Base-by-base conservation (phyloP, 2,797 vertebrate genomes). In the Heteromormyrus szaboi region DNA sequence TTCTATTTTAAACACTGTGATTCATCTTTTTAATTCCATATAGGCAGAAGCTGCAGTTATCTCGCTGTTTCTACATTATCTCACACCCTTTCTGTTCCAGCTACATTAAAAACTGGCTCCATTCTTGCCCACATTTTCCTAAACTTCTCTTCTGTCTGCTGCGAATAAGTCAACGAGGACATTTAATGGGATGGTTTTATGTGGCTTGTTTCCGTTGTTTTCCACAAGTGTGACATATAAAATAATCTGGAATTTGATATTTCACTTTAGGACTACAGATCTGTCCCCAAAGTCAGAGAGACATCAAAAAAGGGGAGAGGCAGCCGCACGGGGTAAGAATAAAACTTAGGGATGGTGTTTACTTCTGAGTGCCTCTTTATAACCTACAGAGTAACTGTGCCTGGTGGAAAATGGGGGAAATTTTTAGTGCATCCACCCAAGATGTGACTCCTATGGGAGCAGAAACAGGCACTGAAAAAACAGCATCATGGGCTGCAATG, bases 111-210 rank as follows among this genome's bases (percentile, higher is more conserved):
- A 50, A 85, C 54, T 9, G 25, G 3, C 22, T 53, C 88, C 22
- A 62, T 54, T 84, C 54, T 59, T 84, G 41, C n/a, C 6, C 22
- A 84, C 87, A 56, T 89, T 91, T 89, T 85, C 79, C 59, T 25
- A 46, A 88, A 86, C 53, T 56, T 84, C 65, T 65, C 53, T 46
- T 53, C 25, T 12, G 14, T 17, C 84, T 59, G 7, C 56, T 53
- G 41, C 9, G 84, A 68, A 62, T 88, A 33, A 81, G 65, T 41
- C 25, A 56, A 86, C 29, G 62, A 59, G 53, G 22, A 7, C 33
- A 87, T 91, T 91, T 91, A 90, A 89, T 87, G 81, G 87, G 87
- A 87, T 90, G 90, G 88, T 62, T 68, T 84, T 68, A 91, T 88
- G 68, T 87, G 84, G 90, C 59, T 68, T 85, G 22, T 46, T 62